phyloP scores from a whole-genome alignment of 23 tunicate species.

The Halocynthia aurantium region DNA sequence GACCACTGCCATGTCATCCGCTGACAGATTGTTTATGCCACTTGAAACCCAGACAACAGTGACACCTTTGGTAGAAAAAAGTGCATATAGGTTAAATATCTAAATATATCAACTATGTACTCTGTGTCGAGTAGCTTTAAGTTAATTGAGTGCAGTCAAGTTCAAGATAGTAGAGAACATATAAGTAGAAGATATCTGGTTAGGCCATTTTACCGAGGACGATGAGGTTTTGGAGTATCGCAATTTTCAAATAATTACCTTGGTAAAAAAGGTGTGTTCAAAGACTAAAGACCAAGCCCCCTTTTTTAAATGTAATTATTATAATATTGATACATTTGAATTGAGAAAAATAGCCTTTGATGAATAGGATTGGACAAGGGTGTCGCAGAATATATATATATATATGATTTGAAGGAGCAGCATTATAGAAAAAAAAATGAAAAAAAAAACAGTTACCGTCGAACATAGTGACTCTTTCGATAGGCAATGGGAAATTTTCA shows the following conservation, averaged over 20 bases:
- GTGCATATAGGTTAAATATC: neutral
- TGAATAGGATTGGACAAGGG: neutral
- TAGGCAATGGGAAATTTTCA: conserved; percentile 61
- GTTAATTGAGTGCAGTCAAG: no score
- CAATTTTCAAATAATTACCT: neutral
- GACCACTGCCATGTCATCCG: conserved; percentile 31
- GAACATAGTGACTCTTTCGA: conserved; percentile 31
- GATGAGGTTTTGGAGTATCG: neutral
- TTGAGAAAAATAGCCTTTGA: neutral
- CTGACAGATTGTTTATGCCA: conserved; percentile 20
- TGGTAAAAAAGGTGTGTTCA: neutral
- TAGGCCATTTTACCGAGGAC: no score
- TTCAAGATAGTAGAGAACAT: no score
- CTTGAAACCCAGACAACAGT: conserved; percentile 35
- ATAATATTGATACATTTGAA: neutral
- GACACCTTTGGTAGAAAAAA: conserved; percentile 4
- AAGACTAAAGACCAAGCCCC: no score
- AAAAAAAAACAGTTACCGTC: conserved; percentile 45
- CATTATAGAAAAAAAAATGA: neutral
- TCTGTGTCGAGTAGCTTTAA: no score
- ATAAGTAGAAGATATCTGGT: no score
- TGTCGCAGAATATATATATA: neutral
- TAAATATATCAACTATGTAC: neutral
- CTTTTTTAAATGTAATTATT: no score
- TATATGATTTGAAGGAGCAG: neutral